Evolutionary conservation across 2,888 invertebrate genomes (phyloP).

Genomic region (Zonitis immaculata): DNA sequence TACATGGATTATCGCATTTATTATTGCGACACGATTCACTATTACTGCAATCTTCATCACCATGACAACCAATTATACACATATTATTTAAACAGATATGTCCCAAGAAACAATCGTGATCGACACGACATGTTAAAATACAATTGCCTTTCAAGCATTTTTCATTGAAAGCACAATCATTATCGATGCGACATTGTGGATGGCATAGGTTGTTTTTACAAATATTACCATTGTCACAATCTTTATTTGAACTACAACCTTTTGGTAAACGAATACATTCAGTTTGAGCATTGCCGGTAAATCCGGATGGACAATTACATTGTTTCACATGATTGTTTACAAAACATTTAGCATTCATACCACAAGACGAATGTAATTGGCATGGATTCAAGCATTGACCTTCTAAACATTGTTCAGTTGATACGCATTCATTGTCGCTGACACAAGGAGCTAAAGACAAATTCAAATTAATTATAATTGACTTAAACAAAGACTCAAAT

Average conservation of each 20-base stretch:
- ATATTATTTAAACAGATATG: slow-evolving; percentile 83
- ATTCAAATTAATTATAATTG: too few relatives aligned
- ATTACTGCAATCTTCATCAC: slow-evolving; percentile 81
- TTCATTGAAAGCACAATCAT: slow-evolving; percentile 84
- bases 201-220: slow-evolving; percentile 81
- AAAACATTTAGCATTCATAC: slow-evolving; percentile 75
- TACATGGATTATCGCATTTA: slow-evolving; percentile 74
- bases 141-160: slow-evolving; percentile 80
- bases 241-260: slow-evolving; percentile 64
- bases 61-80: slow-evolving; percentile 81
- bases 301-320: slow-evolving; percentile 79
- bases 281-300: slow-evolving; percentile 76
- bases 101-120: slow-evolving; percentile 88
- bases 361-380: slow-evolving; percentile 69
- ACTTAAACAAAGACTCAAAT: too few relatives aligned
- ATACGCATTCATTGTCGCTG: slow-evolving; percentile 72
- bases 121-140: slow-evolving; percentile 83
- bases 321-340: slow-evolving; percentile 68
- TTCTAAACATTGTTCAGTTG: slow-evolving; percentile 72
- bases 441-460: slow-evolving; percentile 64
- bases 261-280: slow-evolving; percentile 83
- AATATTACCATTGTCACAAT: slow-evolving; percentile 66
- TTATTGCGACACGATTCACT: slow-evolving; percentile 78
- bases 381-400: slow-evolving; percentile 82
- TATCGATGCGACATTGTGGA: slow-evolving; percentile 69